Percentiles rank a stretch among this genome's conserved stretches.
phyloP scores from a whole-genome alignment of 2,113 vertebrate species.

The Bettongia penicillata region DNA sequence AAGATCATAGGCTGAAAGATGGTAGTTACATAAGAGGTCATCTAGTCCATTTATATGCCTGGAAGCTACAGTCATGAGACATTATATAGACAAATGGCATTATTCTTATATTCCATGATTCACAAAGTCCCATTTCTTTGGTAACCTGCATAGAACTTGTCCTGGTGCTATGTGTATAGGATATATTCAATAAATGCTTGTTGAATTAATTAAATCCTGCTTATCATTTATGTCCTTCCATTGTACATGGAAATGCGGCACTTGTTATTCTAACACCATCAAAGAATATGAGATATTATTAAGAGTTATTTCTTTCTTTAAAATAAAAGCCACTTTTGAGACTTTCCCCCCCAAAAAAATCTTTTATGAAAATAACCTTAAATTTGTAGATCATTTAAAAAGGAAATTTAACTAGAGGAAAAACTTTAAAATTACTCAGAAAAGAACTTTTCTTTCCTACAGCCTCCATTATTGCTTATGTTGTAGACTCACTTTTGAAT shows the following conservation, averaged over 20 bases:
- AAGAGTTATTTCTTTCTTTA: background rate
- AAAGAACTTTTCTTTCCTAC: constrained; percentile 75
- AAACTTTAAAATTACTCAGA: constrained; percentile 77
- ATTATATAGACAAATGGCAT: background rate
- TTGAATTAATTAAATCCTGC: background rate
- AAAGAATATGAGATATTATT: background rate
- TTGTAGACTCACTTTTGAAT: constrained; percentile 48
- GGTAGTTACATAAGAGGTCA: background rate
- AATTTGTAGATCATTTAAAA: constrained; percentile 7
- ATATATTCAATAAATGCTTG: background rate
- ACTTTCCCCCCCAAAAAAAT: background rate
- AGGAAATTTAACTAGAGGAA: constrained; percentile 76
- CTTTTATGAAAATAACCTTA: background rate
- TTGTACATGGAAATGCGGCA: background rate
- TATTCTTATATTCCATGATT: background rate
- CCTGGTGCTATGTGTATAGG: background rate
- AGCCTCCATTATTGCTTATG: constrained; percentile 75
- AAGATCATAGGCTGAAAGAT: background rate
- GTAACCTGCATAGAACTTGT: background rate
- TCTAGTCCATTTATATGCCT: background rate
- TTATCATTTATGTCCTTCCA: background rate
- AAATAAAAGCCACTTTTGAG: background rate
- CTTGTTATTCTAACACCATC: background rate
- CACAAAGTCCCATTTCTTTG: background rate
- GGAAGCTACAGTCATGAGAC: background rate